Base-by-base conservation (phyloP, 2,113 vertebrate genomes). In the Eptesicus fuscus region DNA sequence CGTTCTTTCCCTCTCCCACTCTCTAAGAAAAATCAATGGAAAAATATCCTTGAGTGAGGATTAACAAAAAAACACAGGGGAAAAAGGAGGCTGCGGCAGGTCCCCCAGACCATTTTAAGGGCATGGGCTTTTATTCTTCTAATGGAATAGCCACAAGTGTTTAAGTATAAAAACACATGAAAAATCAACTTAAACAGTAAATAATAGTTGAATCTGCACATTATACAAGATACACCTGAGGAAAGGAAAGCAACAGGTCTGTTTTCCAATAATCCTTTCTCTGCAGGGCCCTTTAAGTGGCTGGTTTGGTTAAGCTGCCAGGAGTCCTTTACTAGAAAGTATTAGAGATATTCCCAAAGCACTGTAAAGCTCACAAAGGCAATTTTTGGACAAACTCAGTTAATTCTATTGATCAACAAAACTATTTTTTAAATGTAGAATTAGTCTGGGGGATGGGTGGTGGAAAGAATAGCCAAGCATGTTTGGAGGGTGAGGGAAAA, bases 331-430 rank as follows among this genome's bases (percentile, higher is more conserved):
- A 42, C 53, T 35, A 88, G 59, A 78, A 77, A 67, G 22, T 88
- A 78, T 63, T 61, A 94, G 53, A 92, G 94, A 95, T 61, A 77
- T 10, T 71, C 67, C 35, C 84, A 61, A 89, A 92, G 78, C 76
- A 83, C 80, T 86, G 56, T 69, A 94, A 77, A 91, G 76, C 35
- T 73, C 82, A 42, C 37, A 83, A 91, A 88, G 61, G 47, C 74
- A 92, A 83, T 76, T 76, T 83, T 23, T 12, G 32, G 32, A 87
- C 44, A 78, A 77, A 69, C 67, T 49, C 69, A 40, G 73, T 69
- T 88, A 96, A 80, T 91, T 94, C 37, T 63, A 70, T 14, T 85
- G 59, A 77, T 53, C 40, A 77, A 77, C 74, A 89, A 85, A 86
- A 88, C 5, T 44, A 14, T 37, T 76, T 59, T 95, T 79, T 73